phyloP scores from a whole-genome alignment of 2,797 vertebrate genomes.

The Lateolabrax maculatus region DNA sequence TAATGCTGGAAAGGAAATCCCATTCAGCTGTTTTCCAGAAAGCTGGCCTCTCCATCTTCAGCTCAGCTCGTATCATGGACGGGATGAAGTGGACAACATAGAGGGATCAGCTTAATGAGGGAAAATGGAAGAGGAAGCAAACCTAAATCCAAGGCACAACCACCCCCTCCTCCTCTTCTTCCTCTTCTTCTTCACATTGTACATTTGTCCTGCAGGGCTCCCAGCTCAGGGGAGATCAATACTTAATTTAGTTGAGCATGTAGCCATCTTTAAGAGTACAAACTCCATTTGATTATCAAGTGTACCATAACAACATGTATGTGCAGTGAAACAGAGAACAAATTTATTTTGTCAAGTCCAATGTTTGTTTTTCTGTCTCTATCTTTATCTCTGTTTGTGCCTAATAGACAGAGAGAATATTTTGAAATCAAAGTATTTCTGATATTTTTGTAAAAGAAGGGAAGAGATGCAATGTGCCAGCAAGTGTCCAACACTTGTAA shows the following conservation, averaged over 20 bases:
- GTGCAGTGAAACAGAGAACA: constrained; percentile 18
- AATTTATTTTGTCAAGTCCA: neutral
- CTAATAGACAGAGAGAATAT: neutral
- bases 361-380: neutral
- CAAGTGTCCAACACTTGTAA: neutral
- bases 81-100: constrained; percentile 42
- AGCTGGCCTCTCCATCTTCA: constrained; percentile 10
- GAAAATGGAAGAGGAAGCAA: constrained; percentile 31
- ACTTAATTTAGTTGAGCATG: constrained; percentile 66
- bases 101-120: neutral
- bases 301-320: constrained; percentile 18
- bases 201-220: constrained; percentile 39
- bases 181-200: constrained; percentile 1
- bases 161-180: neutral
- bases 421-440: neutral
- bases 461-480: neutral
- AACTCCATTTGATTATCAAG: constrained; percentile 55
- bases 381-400: neutral
- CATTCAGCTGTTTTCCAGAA: constrained; percentile 53
- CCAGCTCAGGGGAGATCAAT: constrained; percentile 55
- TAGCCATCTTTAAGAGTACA: constrained; percentile 45
- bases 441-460: constrained; percentile 7
- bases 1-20: constrained; percentile 40
- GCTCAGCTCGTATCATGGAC: neutral
- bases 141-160: constrained; percentile 11